Evolutionary conservation across 2,888 invertebrate genomes (phyloP).

Genomic region (Seladonia tumulorum): DNA sequence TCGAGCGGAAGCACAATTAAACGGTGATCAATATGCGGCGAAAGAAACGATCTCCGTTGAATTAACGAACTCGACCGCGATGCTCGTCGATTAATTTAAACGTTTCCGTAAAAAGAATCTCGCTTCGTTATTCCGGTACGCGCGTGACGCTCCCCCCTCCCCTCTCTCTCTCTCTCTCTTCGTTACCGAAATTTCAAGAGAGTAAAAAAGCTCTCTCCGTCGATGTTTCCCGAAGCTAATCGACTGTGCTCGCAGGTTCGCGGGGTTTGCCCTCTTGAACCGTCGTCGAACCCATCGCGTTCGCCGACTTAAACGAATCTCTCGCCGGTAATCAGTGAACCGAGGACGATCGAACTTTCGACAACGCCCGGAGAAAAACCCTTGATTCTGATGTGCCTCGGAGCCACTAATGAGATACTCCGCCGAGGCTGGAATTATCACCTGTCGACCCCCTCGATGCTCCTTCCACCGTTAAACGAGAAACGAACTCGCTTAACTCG

Average conservation of each 20-base stretch:
- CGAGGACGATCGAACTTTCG: constrained; percentile 12
- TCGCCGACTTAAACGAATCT: constrained; percentile 12
- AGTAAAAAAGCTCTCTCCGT: not conserved
- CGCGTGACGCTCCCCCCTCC: not conserved
- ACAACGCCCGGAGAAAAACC: not conserved
- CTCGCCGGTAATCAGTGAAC: constrained; percentile 12
- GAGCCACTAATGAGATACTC: constrained; percentile 18
- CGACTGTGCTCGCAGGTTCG: constrained; percentile 19
- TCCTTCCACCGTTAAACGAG: constrained; percentile 2
- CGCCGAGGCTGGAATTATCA: not conserved
- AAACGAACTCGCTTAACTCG: constrained; percentile 8
- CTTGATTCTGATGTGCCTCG: constrained; percentile 4
- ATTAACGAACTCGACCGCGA: constrained; percentile 29
- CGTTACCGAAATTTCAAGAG: constrained; percentile 13
- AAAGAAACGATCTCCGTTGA: not conserved
- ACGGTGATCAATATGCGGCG: not conserved
- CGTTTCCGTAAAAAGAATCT: not conserved
- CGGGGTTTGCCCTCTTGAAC: not conserved
- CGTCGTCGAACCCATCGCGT: not conserved
- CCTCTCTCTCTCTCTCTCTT: not conserved
- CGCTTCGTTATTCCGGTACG: constrained; percentile 7
- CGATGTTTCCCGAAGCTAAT: constrained; percentile 32
- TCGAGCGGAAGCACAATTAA: not conserved
- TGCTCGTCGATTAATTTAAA: constrained; percentile 11
- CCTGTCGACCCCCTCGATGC: constrained; percentile 14